Conservation (phyloP, 2,888 invertebrate species). For the Cephus pygmeus region DNA sequence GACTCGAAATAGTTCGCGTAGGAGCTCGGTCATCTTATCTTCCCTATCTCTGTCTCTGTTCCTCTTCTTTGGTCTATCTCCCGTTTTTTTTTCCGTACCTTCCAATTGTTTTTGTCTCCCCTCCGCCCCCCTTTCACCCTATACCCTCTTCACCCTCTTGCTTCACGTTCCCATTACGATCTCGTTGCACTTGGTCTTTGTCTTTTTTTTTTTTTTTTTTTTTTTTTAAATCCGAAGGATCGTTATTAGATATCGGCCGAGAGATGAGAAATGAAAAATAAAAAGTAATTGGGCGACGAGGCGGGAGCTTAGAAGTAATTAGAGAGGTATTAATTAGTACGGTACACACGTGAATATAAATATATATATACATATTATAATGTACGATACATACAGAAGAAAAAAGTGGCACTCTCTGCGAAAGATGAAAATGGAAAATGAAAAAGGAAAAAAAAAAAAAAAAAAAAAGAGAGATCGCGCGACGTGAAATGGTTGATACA, state of each 20-base stretch:
- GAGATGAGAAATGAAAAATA: constrained; percentile 14
- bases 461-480: neutral
- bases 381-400: constrained; percentile 14
- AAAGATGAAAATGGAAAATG: neutral
- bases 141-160: neutral
- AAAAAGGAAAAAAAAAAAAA: neutral
- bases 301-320: constrained; percentile 53
- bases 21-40: neutral
- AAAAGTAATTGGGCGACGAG: constrained; percentile 26
- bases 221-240: neutral
- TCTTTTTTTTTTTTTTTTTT: neutral
- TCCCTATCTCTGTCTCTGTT: neutral
- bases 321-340: constrained; percentile 42
- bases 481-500: neutral
- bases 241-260: neutral
- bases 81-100: neutral
- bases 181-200: neutral
- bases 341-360: constrained; percentile 29
- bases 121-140: neutral
- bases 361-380: constrained; percentile 25
- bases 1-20: neutral
- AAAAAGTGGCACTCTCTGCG: neutral
- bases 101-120: neutral
- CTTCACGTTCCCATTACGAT: neutral
- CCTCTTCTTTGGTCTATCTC: neutral